Base-by-base conservation (phyloP, 2,797 vertebrate genomes). In the Schizopygopsis pylzovi region DNA sequence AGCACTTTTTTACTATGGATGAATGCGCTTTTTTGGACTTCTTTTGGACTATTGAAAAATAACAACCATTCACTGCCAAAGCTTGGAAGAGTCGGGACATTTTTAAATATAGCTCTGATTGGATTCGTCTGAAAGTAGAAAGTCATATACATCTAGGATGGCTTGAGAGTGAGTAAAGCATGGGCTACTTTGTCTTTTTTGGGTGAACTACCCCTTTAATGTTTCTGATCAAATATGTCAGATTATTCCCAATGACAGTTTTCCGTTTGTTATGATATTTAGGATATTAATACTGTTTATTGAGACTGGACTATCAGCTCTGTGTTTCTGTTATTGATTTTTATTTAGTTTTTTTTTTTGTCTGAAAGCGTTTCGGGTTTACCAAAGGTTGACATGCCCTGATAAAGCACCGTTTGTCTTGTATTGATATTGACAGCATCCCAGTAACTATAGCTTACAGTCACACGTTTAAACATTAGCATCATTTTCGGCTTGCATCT, bases 191-290 rank as follows among this genome's bases (percentile, higher is more conserved):
- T 20, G 1, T 5, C 0, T 12, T 61, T 25, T 61, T 61, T 61
- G 11, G 59, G 59, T 61, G 59, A 25, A 61, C n/a, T 13, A 6
- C 2, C 1, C 4, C 11, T 59, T n/a, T 61, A 85, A 89, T 93
- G 93, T 94, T 95, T 95, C 95, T 95, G 90, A 93, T 88, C 84
- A 90, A 93, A 56, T 75, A 79, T 93, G 52, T 90, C 91, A 81
- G 91, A 93, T 92, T 92, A 91, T 83, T 85, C 89, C 80, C 87
- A 89, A 88, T 90, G 83, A 90, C 81, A 80, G 41, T 68, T 82
- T 93, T 33, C n/a, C 18, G 5, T 65, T 63, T 45, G 25, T 25
- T 13, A 15, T 67, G 13, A 47, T 80, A 52, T 81, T n/a, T 22
- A 52, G 63, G 4, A 33, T 65, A 49, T 43, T 79, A 79, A 18